Evolutionary conservation across 2,113 vertebrate genomes (phyloP), one percentile per base, ranked within the genome.

Genomic region (Salvator merianae): DNA sequence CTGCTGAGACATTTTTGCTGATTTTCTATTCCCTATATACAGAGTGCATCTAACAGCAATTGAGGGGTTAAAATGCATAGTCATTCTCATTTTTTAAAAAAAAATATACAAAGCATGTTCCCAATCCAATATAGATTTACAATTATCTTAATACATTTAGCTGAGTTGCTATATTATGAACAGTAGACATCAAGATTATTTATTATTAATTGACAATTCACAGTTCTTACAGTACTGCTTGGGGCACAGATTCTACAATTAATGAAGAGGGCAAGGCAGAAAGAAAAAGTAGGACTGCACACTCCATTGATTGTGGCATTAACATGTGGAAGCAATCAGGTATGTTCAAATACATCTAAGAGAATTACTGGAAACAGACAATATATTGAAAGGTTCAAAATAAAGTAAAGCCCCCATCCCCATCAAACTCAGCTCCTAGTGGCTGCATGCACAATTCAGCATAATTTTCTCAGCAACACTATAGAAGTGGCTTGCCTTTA

Each of bases 331-430:
- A 0, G 34, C 38, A n/a, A 10, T 40, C 13, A 63, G 14, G 40
- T 32, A 82, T 82, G 18, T 30, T 79, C 78, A 66, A 75, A 89
- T 47, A 63, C 26, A 36, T 79, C 88, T 78, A 88, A 90, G 91
- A 87, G 89, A 91, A 88, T 90, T 82, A 65, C 83, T 90, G 90
- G 82, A 69, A 91, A 14, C 47, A 28, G 22, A 28, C 4, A 30
- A 3, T 18, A 53, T 13, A 53, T 53, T 53, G 10, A 53, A 53
- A 53, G 50, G 3, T 53, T 53, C 50, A 53, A 53, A 14, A 53
- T 53, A 53, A 53, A 53, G 8, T 53, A 53, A 53, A 53, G 16
- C 50, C 50, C 50, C 16, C n/a, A n/a, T n/a, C n/a, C n/a, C n/a
- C n/a, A 14, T 53, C 16, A 14, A 53, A 14, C 50, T 9, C 50